phyloP scores from a whole-genome alignment of 2,888 invertebrate species.

The Brenthis ino region DNA sequence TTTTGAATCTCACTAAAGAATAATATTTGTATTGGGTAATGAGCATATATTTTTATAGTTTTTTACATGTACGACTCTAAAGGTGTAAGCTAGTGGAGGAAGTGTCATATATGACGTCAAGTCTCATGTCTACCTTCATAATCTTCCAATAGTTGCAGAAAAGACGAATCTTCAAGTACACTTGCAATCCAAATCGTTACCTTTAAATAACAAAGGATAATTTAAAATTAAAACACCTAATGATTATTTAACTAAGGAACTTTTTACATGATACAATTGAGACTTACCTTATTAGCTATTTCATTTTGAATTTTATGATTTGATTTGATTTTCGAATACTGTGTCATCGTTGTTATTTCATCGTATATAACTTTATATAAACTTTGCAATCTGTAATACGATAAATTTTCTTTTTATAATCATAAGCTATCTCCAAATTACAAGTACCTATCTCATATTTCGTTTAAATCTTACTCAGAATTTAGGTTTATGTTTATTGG shows the following conservation, averaged over 20 bases:
- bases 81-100: no score
- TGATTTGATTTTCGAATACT: conserved; percentile 34
- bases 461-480: conserved; percentile 51
- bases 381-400: conserved; percentile 53
- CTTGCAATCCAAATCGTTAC: conserved; percentile 64
- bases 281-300: conserved; percentile 55
- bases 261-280: not conserved
- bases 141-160: conserved; percentile 60
- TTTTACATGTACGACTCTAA: no score
- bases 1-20: no score
- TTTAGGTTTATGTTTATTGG: conserved; percentile 52
- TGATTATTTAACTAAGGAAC: not conserved
- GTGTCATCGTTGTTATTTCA: conserved; percentile 53
- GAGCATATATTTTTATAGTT: no score
- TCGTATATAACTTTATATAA: conserved; percentile 51
- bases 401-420: not conserved
- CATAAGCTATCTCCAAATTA: not conserved
- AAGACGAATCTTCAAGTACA: conserved; percentile 58
- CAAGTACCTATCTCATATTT: not conserved
- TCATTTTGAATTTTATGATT: conserved; percentile 51
- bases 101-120: no score
- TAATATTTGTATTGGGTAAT: no score
- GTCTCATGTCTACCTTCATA: conserved; percentile 53
- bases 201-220: conserved; percentile 44
- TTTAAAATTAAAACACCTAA: not conserved